Percentiles rank a stretch among this genome's conserved stretches.
These are phyloP conservation scores for Rhea pennata DNA, from an alignment of 2,113 vertebrate species.

Conservation along the genomic window DNA sequence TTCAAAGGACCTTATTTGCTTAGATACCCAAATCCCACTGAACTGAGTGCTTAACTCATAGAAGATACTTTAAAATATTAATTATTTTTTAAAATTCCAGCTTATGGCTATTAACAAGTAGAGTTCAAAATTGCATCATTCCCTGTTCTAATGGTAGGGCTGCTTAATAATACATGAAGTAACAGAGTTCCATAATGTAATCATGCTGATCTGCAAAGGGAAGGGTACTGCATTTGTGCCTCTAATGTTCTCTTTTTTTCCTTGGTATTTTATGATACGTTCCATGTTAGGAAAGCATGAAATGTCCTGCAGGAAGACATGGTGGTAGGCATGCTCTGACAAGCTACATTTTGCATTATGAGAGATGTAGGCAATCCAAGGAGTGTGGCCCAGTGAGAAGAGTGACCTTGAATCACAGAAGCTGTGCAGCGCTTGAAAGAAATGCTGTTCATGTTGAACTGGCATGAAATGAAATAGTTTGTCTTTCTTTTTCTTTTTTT, in stretches of 20 bases:
- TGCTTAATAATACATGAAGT: not conserved
- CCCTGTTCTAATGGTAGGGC: not conserved
- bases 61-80: not conserved
- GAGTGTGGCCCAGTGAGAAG: not conserved
- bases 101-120: not conserved
- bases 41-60: not conserved
- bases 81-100: not conserved
- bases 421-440: not conserved
- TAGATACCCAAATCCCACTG: not conserved
- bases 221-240: not conserved
- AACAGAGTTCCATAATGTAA: not conserved
- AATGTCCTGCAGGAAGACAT: not conserved
- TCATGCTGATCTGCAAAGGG: not conserved
- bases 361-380: not conserved
- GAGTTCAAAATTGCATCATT: not conserved
- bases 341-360: not conserved
- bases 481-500: not conserved
- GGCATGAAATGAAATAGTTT: not conserved
- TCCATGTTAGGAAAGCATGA: not conserved
- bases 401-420: not conserved
- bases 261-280: not conserved
- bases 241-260: not conserved
- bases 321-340: not conserved
- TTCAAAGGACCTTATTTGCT: constrained; percentile 38
- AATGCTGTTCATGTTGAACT: not conserved